These are phyloP conservation scores for Myanophis thanlyinensis DNA, from an alignment of 2,113 vertebrate species.

Conservation along the genomic window DNA sequence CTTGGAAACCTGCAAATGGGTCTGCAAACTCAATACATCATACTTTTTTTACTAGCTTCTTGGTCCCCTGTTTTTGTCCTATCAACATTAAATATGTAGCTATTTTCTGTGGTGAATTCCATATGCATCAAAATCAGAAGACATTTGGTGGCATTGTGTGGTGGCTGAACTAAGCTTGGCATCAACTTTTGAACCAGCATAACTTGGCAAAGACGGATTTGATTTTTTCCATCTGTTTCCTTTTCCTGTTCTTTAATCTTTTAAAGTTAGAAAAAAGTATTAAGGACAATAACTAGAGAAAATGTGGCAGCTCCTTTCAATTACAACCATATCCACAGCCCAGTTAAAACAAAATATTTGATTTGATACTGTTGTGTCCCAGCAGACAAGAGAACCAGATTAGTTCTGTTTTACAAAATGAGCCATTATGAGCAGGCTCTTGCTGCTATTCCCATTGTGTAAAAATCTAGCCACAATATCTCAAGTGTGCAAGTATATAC, in stretches of 20 bases:
- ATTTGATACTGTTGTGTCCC: not conserved
- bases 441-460: constrained; percentile 20
- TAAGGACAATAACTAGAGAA: not conserved
- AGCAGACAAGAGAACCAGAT: not conserved
- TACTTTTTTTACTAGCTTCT: not conserved
- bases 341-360: not conserved
- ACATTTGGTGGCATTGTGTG: constrained; percentile 31
- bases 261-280: not conserved
- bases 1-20: constrained; percentile 3
- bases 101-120: not conserved
- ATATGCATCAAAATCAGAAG: constrained; percentile 14
- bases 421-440: not conserved
- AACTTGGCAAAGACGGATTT: constrained; percentile 11
- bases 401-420: constrained; percentile 16
- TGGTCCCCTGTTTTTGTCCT: constrained; percentile 22
- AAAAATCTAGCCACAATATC: not conserved
- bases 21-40: not conserved
- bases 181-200: not conserved
- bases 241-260: not conserved
- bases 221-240: constrained; percentile 30
- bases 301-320: constrained; percentile 1
- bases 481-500: not conserved
- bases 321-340: not conserved
- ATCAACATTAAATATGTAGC: not conserved
- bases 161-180: constrained; percentile 23